These are phyloP conservation scores for Parapsyche elsis DNA, from an alignment of 1,140 invertebrate genomes.

Conservation along the genomic window DNA sequence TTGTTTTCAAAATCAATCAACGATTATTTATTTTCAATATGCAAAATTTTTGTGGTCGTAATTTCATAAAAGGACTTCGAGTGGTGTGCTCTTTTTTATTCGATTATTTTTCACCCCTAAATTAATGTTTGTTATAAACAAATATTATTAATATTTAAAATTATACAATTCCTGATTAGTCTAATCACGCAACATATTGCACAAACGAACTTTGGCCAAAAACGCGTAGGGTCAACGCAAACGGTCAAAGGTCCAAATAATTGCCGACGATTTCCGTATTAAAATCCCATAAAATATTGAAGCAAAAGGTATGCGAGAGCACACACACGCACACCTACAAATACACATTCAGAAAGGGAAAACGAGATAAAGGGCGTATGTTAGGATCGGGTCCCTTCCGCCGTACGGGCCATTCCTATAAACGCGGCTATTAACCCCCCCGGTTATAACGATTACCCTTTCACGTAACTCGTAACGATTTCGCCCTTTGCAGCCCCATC, in stretches of 20 bases:
- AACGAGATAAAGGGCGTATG: constrained; percentile 44
- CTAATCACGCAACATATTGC: no score
- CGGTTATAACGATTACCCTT: constrained; percentile 55
- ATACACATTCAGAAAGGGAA: background rate
- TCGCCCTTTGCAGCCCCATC: constrained; percentile 3
- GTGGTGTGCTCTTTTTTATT: no score
- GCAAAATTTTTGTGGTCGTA: no score
- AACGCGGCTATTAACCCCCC: constrained; percentile 52
- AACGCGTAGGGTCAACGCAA: background rate
- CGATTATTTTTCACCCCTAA: no score
- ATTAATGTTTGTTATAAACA: no score
- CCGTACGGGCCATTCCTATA: constrained; percentile 48
- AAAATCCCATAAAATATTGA: constrained; percentile 56
- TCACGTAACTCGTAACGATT: constrained; percentile 38
- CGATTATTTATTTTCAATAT: no score
- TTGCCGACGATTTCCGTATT: constrained; percentile 54
- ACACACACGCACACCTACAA: background rate
- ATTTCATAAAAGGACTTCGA: no score
- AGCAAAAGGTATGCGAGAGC: constrained; percentile 39
- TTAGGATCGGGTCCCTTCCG: constrained; percentile 32
- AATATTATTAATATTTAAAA: no score
- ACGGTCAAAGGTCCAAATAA: constrained; percentile 54
- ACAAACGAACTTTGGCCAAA: no score
- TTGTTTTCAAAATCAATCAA: no score
- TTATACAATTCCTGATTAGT: no score